Base-by-base conservation (phyloP, 2,888 invertebrate species). In the Andrena minutula region DNA sequence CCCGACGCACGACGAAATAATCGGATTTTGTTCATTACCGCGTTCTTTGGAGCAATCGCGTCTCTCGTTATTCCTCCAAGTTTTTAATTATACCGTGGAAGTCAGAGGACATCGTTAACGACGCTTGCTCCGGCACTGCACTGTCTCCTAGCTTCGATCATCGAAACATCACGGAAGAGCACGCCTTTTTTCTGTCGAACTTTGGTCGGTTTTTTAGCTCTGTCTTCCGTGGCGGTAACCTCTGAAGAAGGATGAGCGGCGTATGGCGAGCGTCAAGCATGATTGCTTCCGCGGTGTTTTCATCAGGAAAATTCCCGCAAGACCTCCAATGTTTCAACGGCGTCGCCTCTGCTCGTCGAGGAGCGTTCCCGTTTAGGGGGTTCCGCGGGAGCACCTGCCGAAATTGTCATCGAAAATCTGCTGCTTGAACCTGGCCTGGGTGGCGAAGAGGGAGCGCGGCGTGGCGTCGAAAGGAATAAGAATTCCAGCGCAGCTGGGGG, bases 11-110 rank as follows among this genome's bases (percentile, higher is more conserved):
- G 86, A 83, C 74, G 83, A 85, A 86, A 85, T 86, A 86, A 86
- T 86, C 87, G 87, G 87, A 86, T 86, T 85, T 85, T 60, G 69
- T 87, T 86, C 83, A 76, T 86, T 83, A 85, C 66, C 75, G 41
- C 70, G 74, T 80, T 83, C 85, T 86, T 85, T 71, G 41, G 32
- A 51, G 74, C 71, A 80, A 83, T 84, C 75, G 35, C 56, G 26
- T 60, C 53, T 41, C 58, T 70, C 74, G 68, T 16, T 47, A 12
- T 79, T 79, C 53, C 71, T 61, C 20, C 63, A 75, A 82, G 65
- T 84, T 84, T 84, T 86, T 84, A 86, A 82, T 84, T 68, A 75
- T 68, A 53, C 32, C 28, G 28, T 32, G 64, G 23, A 69, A 74
- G 68, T 58, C 49, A 10, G 23, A 8, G 28, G 30, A 58, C 70